Percentiles rank a stretch among this genome's conserved stretches.
phyloP scores from a whole-genome alignment of 2,888 invertebrate genomes.

The Phorcus lineatus region DNA sequence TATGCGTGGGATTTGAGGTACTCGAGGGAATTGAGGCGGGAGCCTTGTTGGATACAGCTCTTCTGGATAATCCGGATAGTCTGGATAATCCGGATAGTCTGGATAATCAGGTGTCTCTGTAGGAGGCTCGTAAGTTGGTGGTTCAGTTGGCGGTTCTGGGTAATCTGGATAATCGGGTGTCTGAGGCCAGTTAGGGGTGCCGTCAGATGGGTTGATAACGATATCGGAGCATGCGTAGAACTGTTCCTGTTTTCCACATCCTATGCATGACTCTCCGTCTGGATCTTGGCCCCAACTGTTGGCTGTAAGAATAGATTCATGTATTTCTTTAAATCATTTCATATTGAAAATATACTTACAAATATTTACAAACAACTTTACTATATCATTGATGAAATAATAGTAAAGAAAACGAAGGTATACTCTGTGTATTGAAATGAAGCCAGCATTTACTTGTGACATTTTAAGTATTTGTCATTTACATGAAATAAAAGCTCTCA shows the following conservation, averaged over 20 bases:
- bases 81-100: neutral
- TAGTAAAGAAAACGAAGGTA: too few species aligned
- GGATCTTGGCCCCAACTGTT: conserved; percentile 52
- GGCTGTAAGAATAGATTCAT: conserved; percentile 28
- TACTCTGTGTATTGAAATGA: too few species aligned
- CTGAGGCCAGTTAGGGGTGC: neutral
- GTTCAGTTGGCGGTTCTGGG: neutral
- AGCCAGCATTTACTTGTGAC: neutral
- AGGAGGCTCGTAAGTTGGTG: neutral
- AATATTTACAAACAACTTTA: too few species aligned
- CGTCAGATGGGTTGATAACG: conserved; percentile 30
- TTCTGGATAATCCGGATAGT: neutral
- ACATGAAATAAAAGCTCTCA: too few species aligned
- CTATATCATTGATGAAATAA: too few species aligned
- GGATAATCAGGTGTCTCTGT: neutral
- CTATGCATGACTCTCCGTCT: conserved; percentile 47
- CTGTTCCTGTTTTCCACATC: conserved; percentile 52
- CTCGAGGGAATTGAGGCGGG: neutral
- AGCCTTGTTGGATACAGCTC: neutral
- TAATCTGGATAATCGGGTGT: neutral
- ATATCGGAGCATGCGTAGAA: conserved; percentile 52
- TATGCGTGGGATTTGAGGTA: neutral
- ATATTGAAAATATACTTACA: neutral
- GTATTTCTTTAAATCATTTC: neutral
- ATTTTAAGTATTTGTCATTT: too few species aligned